phyloP scores from a whole-genome alignment of 2,113 vertebrate species.

The Peromyscus maniculatus region DNA sequence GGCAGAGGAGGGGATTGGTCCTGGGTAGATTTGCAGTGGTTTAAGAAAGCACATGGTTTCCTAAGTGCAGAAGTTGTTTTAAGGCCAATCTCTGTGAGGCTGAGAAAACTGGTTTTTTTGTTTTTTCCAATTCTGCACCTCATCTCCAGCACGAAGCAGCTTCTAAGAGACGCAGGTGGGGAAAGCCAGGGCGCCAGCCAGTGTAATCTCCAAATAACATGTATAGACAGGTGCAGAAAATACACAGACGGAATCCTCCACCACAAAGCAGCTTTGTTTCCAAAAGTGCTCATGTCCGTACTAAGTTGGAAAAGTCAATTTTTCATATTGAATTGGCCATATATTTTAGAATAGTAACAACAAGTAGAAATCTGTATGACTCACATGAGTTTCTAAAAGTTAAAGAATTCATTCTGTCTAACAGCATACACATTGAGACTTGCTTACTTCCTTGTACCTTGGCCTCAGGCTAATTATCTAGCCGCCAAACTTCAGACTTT shows the following conservation, averaged over 20 bases:
- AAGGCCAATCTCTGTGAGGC: neutral
- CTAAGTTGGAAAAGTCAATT: neutral
- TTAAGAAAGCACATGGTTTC: neutral
- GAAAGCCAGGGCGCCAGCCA: neutral
- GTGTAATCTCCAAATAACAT: neutral
- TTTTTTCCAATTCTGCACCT: neutral
- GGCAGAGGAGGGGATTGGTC: neutral
- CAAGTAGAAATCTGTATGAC: neutral
- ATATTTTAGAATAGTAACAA: neutral
- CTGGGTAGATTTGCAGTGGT: neutral
- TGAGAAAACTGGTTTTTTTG: neutral
- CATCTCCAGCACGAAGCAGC: neutral
- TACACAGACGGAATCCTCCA: neutral
- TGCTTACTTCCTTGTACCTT: neutral
- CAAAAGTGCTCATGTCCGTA: neutral
- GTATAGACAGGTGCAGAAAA: neutral
- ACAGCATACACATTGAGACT: neutral
- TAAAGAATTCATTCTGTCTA: neutral
- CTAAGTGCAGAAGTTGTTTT: neutral
- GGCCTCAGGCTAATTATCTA: neutral
- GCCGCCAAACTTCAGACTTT: neutral
- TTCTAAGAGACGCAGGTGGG: neutral
- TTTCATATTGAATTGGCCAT: neutral
- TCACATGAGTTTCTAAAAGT: constrained; percentile 19
- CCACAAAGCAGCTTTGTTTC: constrained; percentile 29